Evolutionary conservation across 1,140 invertebrate genomes (phyloP).

Genomic region (Triops cancriformis): DNA sequence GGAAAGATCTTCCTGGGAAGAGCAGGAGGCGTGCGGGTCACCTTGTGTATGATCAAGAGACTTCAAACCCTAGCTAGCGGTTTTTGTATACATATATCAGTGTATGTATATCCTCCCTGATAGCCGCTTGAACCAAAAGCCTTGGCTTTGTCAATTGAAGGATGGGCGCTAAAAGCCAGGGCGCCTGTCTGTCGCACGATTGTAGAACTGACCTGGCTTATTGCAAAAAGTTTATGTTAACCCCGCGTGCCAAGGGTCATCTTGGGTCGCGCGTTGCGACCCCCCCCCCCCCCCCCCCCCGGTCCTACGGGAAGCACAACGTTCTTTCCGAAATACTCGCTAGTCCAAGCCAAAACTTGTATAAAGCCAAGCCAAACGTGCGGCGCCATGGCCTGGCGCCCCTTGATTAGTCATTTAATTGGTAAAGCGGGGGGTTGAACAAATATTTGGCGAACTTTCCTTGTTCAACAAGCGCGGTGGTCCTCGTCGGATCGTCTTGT

Average conservation of each 20-base stretch:
- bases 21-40: not conserved
- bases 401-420: conserved; percentile 11
- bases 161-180: conserved; percentile 8
- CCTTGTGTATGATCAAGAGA: not conserved
- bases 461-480: not conserved
- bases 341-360: too few species aligned
- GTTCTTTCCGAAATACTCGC: too few species aligned
- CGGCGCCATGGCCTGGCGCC: conserved; percentile 2
- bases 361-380: not conserved
- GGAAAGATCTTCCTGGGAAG: not conserved
- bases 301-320: too few species aligned
- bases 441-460: not conserved
- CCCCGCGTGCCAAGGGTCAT: not conserved
- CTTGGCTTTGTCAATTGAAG: not conserved
- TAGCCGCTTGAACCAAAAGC: conserved; percentile 6
- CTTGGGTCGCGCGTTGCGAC: not conserved
- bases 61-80: not conserved
- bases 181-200: conserved; percentile 2
- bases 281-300: not conserved
- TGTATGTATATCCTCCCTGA: not conserved
- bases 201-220: not conserved
- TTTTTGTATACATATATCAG: conserved; percentile 7
- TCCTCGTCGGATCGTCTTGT: not conserved
- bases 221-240: not conserved
- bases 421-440: not conserved